Conservation (phyloP, 2,888 invertebrate species). For the Orthosia gothica region DNA sequence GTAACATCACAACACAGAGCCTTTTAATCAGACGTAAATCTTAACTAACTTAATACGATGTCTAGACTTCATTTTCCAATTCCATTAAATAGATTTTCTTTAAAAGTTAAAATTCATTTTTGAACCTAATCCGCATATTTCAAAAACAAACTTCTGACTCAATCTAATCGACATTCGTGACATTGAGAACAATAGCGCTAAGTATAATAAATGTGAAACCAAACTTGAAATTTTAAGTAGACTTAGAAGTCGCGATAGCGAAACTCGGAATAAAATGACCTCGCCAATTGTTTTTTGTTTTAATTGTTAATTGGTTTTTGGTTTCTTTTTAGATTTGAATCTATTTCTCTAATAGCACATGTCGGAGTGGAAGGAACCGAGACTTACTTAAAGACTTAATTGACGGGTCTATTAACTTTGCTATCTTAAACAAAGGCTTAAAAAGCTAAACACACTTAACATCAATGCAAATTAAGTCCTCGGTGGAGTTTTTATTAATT, state of each 20-base stretch:
- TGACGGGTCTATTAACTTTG: slow-evolving; percentile 57
- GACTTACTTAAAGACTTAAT: slow-evolving; percentile 60
- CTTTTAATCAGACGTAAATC: slow-evolving; percentile 8
- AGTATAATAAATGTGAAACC: slow-evolving; percentile 67
- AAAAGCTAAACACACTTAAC: slow-evolving; percentile 29
- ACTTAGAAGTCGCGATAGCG: slow-evolving; percentile 61
- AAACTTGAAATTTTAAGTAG: slow-evolving; percentile 67
- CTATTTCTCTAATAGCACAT: slow-evolving; percentile 47
- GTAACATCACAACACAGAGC: not conserved
- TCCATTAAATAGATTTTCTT: slow-evolving; percentile 7
- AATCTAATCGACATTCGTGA: slow-evolving; percentile 48
- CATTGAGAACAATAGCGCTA: slow-evolving; percentile 44
- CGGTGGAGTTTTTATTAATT: slow-evolving; percentile 20
- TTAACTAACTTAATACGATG: slow-evolving; percentile 1
- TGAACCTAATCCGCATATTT: slow-evolving; percentile 27
- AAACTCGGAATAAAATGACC: slow-evolving; percentile 58
- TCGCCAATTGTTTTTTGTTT: slow-evolving; percentile 59
- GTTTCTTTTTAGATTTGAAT: slow-evolving; percentile 46
- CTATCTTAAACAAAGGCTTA: slow-evolving; percentile 27
- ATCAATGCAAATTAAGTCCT: slow-evolving; percentile 31
- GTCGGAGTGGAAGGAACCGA: slow-evolving; percentile 51
- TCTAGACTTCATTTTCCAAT: slow-evolving; percentile 31
- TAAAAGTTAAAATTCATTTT: slow-evolving; percentile 10
- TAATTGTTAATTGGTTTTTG: no score
- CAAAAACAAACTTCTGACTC: slow-evolving; percentile 39